Evolutionary conservation across 2,113 vertebrate species (phyloP).

Genomic region (Cepphus grylle): DNA sequence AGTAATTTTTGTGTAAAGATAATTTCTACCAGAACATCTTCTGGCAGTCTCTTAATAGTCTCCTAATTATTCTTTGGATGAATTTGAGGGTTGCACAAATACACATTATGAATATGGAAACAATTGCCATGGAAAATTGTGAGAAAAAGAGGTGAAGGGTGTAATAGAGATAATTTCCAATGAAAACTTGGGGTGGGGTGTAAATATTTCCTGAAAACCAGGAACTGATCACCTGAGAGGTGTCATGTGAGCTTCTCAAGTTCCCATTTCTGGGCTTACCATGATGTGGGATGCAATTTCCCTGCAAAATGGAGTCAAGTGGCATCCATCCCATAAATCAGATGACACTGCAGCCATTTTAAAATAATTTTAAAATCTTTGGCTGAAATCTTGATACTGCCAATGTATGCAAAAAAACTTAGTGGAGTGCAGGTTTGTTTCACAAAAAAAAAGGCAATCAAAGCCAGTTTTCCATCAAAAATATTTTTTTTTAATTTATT

Average conservation of each 20-base stretch:
- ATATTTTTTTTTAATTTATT: background rate
- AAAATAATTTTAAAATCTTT: background rate
- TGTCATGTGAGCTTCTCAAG: background rate
- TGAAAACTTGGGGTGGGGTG: background rate
- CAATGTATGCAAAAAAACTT: background rate
- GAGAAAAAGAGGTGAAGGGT: background rate
- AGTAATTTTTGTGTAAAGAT: background rate
- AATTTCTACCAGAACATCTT: background rate
- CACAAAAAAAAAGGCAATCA: background rate
- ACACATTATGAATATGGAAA: background rate
- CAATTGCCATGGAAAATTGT: background rate
- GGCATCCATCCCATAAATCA: background rate
- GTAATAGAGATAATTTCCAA: background rate
- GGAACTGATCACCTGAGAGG: background rate
- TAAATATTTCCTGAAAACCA: background rate
- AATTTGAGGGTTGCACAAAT: background rate
- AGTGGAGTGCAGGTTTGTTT: background rate
- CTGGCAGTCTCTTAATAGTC: background rate
- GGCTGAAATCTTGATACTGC: background rate
- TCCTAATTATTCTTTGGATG: background rate
- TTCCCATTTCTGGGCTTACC: background rate
- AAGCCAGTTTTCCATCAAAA: background rate
- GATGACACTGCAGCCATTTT: background rate
- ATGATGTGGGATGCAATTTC: background rate
- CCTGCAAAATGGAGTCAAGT: background rate